These are phyloP conservation scores for Metaphire vulgaris DNA, from an alignment of 1,140 invertebrate species.

Conservation along the genomic window DNA sequence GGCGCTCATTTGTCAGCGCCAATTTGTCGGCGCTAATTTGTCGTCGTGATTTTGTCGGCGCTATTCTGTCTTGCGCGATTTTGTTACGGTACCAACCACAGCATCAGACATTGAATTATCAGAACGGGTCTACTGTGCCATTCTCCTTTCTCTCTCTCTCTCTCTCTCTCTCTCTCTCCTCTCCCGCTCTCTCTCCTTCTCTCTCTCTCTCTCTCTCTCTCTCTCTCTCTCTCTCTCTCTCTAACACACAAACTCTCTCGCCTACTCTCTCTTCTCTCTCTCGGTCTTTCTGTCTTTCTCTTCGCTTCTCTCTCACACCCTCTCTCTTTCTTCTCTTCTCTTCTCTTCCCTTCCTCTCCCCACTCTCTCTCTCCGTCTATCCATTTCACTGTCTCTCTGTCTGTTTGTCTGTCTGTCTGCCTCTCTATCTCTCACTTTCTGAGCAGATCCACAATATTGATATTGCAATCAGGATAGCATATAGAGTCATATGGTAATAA, in stretches of 20 bases:
- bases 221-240: not conserved
- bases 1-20: no score
- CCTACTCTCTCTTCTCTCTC: not conserved
- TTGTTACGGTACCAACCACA: no score
- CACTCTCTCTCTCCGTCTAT: not conserved
- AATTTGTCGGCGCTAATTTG: no score
- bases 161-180: not conserved
- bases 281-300: not conserved
- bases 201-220: not conserved
- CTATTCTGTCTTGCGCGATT: no score
- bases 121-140: no score
- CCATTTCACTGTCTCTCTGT: not conserved
- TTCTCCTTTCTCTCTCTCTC: no score
- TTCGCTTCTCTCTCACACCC: not conserved
- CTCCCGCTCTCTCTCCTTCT: not conserved
- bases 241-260: not conserved
- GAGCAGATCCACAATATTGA: no score
- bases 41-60: no score
- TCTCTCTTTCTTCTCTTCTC: not conserved
- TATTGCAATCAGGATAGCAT: no score
- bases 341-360: not conserved
- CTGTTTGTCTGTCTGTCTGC: not conserved
- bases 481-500: no score
- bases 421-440: not conserved
- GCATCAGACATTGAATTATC: no score